Evolutionary conservation across 2,888 invertebrate genomes (phyloP), one percentile per base, ranked within the genome.

Genomic region (Tetragnatha montana): DNA sequence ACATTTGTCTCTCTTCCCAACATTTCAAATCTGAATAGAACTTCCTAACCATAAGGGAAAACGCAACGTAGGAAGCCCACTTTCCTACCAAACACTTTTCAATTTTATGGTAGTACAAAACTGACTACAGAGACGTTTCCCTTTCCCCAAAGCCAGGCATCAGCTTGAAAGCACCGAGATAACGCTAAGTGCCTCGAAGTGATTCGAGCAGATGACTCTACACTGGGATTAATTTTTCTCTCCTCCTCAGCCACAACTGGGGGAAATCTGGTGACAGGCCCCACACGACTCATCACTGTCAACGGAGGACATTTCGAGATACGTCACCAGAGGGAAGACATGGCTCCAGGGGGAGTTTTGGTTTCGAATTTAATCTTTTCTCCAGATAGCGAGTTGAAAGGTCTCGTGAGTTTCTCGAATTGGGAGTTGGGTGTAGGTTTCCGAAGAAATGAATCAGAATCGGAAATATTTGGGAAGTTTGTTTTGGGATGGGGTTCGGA

Each of bases 201-300:
- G 17, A 60, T 60, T 60, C 17, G 60, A 60, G 12, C 60, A 60
- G 17, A 60, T 12, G 60, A 60, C 17, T 60, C 60, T 10, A 12
- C 60, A 60, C 60, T 17, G 14, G 60, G 17, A 60, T 12, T 60
- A 12, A 60, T 60, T 60, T 60, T 60, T 60, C 60, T 17, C 60
- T 12, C 60, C 60, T 12, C 60, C 12, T 12, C 60, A 10, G 60
- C 60, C 60, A 60, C 60, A 60, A 49, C 19, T 8, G 50, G 79
- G 60, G 81, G 73, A 73, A 73, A 82, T 82, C 50, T 84, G 76
- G 3, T 68, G 84, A 83, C 74, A 75, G 82, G 75, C 60, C 51
- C 17, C n/a, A 21, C 70, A 17, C 79, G 60, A 74, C 74, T 35
- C 75, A 81, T 81, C 74, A 74, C n/a, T 83, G 74, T 83, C 82